phyloP scores from a whole-genome alignment of 1,140 invertebrate genomes.

The Caenorhabditis tropicalis region DNA sequence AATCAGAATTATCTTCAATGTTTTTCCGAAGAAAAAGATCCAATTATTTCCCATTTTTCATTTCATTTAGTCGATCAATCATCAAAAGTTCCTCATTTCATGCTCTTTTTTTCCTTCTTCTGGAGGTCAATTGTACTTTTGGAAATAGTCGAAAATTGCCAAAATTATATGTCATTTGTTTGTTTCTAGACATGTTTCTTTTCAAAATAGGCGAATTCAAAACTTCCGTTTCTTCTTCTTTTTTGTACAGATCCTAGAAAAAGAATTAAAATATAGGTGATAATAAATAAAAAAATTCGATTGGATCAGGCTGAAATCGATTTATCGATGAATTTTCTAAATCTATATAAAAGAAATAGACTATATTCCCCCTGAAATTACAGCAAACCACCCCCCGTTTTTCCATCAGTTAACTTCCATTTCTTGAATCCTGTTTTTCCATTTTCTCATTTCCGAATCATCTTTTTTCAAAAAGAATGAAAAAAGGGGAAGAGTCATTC shows the following conservation, averaged over 20 bases:
- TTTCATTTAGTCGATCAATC: background rate
- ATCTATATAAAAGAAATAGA: no score
- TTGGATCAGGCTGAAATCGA: no score
- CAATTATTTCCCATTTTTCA: background rate
- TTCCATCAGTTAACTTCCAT: no score
- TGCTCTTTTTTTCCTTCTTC: background rate
- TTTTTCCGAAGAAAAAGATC: background rate
- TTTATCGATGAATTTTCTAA: no score
- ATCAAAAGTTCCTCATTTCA: constrained; percentile 3
- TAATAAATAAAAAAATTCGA: no score
- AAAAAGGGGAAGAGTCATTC: background rate
- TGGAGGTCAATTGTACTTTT: background rate
- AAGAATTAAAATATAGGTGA: no score
- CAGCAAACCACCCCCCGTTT: no score
- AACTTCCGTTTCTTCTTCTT: no score
- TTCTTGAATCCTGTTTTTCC: background rate
- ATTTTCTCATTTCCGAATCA: background rate
- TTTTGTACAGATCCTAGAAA: no score
- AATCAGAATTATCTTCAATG: no score
- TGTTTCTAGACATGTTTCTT: background rate
- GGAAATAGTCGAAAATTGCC: background rate
- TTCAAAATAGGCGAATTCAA: background rate
- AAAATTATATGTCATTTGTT: background rate
- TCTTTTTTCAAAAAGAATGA: background rate
- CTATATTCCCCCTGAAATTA: no score